Conservation (phyloP, 2,797 vertebrate species). For the Gastrophryne carolinensis region DNA sequence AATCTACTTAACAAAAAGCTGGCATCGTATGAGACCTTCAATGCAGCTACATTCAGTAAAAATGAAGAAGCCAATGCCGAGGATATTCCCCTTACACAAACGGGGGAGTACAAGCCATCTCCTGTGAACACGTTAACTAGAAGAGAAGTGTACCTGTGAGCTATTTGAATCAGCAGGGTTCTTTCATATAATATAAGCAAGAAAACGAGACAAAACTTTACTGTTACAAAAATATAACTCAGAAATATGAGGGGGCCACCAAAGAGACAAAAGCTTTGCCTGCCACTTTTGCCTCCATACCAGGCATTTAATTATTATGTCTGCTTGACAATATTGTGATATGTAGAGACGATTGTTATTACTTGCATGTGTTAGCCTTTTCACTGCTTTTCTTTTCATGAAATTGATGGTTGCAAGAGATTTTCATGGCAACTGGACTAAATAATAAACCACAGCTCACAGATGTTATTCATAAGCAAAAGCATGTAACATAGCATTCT, state of each 20-base stretch:
- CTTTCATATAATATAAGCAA: conserved; percentile 61
- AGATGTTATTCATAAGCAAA: conserved; percentile 63
- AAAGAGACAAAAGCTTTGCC: conserved; percentile 78
- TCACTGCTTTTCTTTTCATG: conserved; percentile 70
- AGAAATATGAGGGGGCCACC: conserved; percentile 73
- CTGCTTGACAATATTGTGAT: conserved; percentile 88
- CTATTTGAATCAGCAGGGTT: conserved; percentile 60
- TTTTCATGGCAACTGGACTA: conserved; percentile 67
- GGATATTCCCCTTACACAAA: conserved; percentile 94
- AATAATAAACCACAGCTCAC: conserved; percentile 64
- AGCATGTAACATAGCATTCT: conserved; percentile 68
- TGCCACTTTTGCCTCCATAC: conserved; percentile 80
- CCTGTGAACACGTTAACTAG: conserved; percentile 94
- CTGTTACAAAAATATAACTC: conserved; percentile 61
- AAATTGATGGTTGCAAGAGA: conserved; percentile 70
- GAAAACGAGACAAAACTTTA: conserved; percentile 64
- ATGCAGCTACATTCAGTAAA: conserved; percentile 84
- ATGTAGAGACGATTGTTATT: conserved; percentile 85
- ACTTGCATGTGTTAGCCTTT: conserved; percentile 86
- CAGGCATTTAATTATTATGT: conserved; percentile 77
- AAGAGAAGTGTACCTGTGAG: conserved; percentile 98
- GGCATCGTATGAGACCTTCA: conserved; percentile 93
- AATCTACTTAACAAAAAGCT: conserved; percentile 98
- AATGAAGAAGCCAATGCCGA: conserved; percentile 86
- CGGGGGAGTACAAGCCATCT: conserved; percentile 96